Conservation (phyloP, 2,888 invertebrate species). For the Eumerus sabulonum region DNA sequence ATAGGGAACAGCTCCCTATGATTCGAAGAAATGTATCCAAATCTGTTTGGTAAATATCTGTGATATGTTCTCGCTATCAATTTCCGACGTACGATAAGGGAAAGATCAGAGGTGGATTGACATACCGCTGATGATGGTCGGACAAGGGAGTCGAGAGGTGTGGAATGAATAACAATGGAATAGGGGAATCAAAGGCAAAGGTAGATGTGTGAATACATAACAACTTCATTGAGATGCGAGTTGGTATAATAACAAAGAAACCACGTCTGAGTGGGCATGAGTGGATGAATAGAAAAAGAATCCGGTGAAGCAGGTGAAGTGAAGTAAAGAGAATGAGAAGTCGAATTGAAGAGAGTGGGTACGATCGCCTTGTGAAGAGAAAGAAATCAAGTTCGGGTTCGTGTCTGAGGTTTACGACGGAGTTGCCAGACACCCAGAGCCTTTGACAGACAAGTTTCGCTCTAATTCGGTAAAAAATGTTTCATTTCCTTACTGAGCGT, state of each 20-base stretch:
- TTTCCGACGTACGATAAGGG: conserved; percentile 1
- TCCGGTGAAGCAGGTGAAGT: neutral
- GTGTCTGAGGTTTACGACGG: too few species aligned
- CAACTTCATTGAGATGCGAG: neutral
- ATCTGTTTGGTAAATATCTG: conserved; percentile 35
- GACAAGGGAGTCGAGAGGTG: neutral
- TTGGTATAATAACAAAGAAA: neutral
- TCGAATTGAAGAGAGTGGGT: neutral
- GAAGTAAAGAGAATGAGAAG: neutral
- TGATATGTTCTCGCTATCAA: conserved; percentile 24
- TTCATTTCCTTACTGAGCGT: too few species aligned
- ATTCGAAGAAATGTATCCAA: conserved; percentile 19
- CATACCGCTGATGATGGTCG: too few species aligned
- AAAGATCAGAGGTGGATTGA: neutral
- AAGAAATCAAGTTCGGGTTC: too few species aligned
- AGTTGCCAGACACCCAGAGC: too few species aligned
- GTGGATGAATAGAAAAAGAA: too few species aligned
- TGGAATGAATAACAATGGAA: too few species aligned
- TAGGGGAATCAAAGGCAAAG: too few species aligned
- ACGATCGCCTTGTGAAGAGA: too few species aligned
- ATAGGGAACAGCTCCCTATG: too few species aligned
- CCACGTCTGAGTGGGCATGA: neutral
- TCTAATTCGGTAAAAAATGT: too few species aligned
- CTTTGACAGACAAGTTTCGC: too few species aligned
- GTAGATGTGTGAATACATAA: neutral